Conservation (phyloP, 1,140 invertebrate genomes). For the Drosophila quadrilineata region DNA sequence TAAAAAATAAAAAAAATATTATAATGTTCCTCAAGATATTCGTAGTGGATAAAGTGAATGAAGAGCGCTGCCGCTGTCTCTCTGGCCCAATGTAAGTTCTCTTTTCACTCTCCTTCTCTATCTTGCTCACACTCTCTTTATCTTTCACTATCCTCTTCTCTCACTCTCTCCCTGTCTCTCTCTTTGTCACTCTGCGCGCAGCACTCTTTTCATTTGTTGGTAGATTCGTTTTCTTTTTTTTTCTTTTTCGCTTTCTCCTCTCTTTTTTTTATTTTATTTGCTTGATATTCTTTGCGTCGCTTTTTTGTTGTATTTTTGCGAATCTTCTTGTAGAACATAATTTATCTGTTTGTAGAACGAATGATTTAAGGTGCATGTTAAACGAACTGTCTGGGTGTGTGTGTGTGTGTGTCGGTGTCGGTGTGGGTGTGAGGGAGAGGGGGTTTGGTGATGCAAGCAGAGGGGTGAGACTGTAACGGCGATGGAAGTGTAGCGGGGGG, state of each 20-base stretch:
- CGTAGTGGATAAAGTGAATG: too few relatives aligned
- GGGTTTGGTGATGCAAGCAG: not conserved
- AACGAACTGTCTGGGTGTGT: too few relatives aligned
- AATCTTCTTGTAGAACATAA: constrained; percentile 67
- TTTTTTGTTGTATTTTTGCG: constrained; percentile 11
- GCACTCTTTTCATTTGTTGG: not conserved
- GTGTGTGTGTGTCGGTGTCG: too few relatives aligned
- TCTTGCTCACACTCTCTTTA: not conserved
- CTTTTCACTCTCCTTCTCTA: constrained; percentile 9
- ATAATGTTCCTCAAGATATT: too few relatives aligned
- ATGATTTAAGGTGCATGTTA: constrained; percentile 67
- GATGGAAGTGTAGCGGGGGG: not conserved
- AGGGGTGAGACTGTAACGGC: not conserved
- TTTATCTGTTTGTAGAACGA: constrained; percentile 76
- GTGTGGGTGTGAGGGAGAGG: constrained; percentile 4
- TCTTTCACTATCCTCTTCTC: not conserved
- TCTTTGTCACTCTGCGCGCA: too few relatives aligned
- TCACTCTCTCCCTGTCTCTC: not conserved
- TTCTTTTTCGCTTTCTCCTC: not conserved
- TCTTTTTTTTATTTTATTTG: constrained; percentile 24
- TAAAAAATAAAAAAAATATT: too few relatives aligned
- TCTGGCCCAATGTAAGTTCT: not conserved
- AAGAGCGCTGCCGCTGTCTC: not conserved
- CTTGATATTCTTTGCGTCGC: constrained; percentile 1
- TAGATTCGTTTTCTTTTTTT: too few relatives aligned